Base-by-base conservation (phyloP, 2,797 vertebrate genomes). In the Myotis findleyi region DNA sequence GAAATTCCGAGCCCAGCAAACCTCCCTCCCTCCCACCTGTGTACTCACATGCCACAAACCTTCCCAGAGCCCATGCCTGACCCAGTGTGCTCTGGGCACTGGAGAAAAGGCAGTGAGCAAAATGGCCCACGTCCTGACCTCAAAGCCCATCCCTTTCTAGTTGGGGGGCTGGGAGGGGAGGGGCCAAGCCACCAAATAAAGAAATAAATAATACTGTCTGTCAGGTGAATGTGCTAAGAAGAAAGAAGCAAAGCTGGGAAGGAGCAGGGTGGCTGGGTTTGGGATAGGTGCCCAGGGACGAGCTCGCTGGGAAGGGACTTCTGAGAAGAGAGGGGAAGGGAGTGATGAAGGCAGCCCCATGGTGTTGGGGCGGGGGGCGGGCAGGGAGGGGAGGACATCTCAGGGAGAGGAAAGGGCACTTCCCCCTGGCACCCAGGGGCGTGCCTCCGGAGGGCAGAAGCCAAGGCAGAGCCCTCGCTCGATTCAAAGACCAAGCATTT, bases 401-500 rank as follows among this genome's bases (percentile, higher is more conserved):
- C 1, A 36, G 53, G 73, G 47, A n/a, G 13, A 51, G 62, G 25
- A 62, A 73, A 23, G n/a, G 30, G 82, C 71, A 4, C 13, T 27
- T 8, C 6, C 2, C 0, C 33, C 62, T 21, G 17, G 18, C 53
- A 75, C 49, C 7, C 4, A 66, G 81, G 80, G 36, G 8, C 1
- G 12, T n/a, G 44, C 7, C 53, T 55, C 27, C 18, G 13, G 33
- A 66, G 53, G 25, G 12, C 55, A 51, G 53, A 57, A 0, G 27
- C 66, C 55, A 11, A 80, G 68, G 33, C 30, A 38, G 47, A 81
- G 55, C 23, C 89, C 55, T 68, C 53, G 3, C 25, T 13, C 2
- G 30, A 68, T 93, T 84, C 68, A 33, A 72, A 94, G 66, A 83
- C 12, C 55, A 25, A 64, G 30, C 38, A 41, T 41, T 57, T 92